A percentile compares a stretch with the other conserved stretches of the same genome.
Conservation (phyloP, 2,888 invertebrate genomes). For the Meiosimyza platycephala region DNA sequence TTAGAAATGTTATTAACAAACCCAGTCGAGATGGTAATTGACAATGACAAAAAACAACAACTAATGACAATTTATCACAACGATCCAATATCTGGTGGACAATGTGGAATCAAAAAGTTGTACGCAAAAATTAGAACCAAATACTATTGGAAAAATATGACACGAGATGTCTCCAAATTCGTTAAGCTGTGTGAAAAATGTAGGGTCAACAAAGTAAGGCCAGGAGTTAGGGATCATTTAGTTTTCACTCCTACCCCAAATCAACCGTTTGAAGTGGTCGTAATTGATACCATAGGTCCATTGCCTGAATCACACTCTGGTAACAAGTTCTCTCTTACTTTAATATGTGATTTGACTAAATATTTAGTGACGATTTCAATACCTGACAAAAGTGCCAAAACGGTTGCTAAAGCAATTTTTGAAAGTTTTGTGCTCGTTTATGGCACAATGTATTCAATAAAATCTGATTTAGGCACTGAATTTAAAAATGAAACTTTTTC, state of each 20-base stretch:
- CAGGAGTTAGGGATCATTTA: constrained; percentile 28
- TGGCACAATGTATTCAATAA: constrained; percentile 38
- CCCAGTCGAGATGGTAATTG: constrained; percentile 21
- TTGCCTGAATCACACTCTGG: constrained; percentile 38
- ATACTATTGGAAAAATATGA: constrained; percentile 39
- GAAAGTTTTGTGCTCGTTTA: constrained; percentile 46
- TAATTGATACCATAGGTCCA: constrained; percentile 45
- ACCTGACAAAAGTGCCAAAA: constrained; percentile 46
- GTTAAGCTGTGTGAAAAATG: constrained; percentile 35
- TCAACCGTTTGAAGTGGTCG: constrained; percentile 40
- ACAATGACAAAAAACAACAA: constrained; percentile 11
- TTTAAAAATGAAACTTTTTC: constrained; percentile 30
- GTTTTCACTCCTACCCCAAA: constrained; percentile 21
- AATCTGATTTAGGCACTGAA: constrained; percentile 42
- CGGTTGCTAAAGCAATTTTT: constrained; percentile 44
- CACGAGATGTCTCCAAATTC: constrained; percentile 12
- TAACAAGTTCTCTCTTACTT: constrained; percentile 37
- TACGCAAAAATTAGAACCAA: constrained; percentile 37
- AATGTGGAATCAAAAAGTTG: constrained; percentile 29
- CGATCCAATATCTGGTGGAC: constrained; percentile 8
- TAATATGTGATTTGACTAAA: constrained; percentile 45
- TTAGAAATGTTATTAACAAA: constrained; percentile 29
- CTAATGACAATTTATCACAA: constrained; percentile 25
- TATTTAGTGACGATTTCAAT: constrained; percentile 43
- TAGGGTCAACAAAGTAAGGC: constrained; percentile 36